These are phyloP conservation scores for Ptychoptera albimana DNA, from an alignment of 2,888 invertebrate species.

Conservation along the genomic window DNA sequence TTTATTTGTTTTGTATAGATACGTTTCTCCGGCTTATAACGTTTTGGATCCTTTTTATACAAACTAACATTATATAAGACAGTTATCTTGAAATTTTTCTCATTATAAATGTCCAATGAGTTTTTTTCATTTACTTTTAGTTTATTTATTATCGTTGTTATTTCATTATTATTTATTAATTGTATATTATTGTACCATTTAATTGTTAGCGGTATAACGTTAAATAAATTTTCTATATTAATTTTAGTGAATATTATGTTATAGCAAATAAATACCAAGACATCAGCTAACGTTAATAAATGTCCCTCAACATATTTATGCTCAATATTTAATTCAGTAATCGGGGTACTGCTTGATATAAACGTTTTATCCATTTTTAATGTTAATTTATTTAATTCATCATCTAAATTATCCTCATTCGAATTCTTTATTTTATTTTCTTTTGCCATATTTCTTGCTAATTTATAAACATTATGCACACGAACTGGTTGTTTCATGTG, in stretches of 20 bases:
- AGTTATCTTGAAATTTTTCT: not conserved
- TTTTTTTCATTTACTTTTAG: not conserved
- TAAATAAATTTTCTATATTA: conserved; percentile 2
- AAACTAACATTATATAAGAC: conserved; percentile 32
- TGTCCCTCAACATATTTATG: conserved; percentile 76
- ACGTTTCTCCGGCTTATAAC: conserved; percentile 56
- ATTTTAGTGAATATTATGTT: conserved; percentile 37
- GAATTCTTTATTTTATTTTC: conserved; percentile 8
- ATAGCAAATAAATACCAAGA: conserved; percentile 59
- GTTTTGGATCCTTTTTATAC: conserved; percentile 61
- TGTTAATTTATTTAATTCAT: conserved; percentile 21
- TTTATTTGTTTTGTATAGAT: conserved; percentile 62
- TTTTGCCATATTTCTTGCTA: conserved; percentile 41
- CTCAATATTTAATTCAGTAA: conserved; percentile 35
- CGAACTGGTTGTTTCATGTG: conserved; percentile 71
- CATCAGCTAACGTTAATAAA: conserved; percentile 65
- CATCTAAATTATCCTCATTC: conserved; percentile 8
- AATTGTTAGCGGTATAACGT: conserved; percentile 40
- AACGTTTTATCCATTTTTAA: conserved; percentile 24
- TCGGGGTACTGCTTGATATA: conserved; percentile 32
- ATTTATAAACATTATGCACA: conserved; percentile 72
- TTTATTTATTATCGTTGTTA: not conserved
- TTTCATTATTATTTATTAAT: not conserved
- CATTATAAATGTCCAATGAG: not conserved
- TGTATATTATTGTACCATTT: conserved; percentile 42